phyloP scores from a whole-genome alignment of 2,888 invertebrate genomes.

The Brachyopa scutellaris region DNA sequence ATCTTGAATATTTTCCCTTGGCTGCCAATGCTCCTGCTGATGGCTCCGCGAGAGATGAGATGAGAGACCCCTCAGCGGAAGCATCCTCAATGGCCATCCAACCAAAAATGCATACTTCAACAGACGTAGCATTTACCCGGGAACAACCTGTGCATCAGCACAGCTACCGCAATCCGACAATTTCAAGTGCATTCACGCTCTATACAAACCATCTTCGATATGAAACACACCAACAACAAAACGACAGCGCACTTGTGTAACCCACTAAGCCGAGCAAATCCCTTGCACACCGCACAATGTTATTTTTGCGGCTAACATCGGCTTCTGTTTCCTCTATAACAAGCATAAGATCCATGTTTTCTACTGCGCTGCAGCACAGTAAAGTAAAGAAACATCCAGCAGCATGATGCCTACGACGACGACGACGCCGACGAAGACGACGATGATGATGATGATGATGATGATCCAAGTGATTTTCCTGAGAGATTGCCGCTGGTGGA shows the following conservation, averaged over 20 bases:
- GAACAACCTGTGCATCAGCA: conserved; percentile 57
- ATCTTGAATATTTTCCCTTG: conserved; percentile 54
- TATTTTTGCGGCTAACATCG: conserved; percentile 66
- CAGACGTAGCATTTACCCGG: conserved; percentile 31
- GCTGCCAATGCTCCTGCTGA: conserved; percentile 30
- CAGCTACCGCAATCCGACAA: conserved; percentile 52
- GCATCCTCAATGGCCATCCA: conserved; percentile 43
- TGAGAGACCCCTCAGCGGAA: conserved; percentile 41
- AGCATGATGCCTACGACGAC: conserved; percentile 6
- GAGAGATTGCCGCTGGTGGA: conserved; percentile 68
- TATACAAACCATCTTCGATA: conserved; percentile 15
- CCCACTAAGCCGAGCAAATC: conserved; percentile 71
- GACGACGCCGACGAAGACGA: conserved; percentile 20
- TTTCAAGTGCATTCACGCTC: conserved; percentile 62
- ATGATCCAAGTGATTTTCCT: conserved; percentile 72
- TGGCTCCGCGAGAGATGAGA: conserved; percentile 34
- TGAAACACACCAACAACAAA: conserved; percentile 12
- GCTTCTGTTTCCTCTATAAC: conserved; percentile 71
- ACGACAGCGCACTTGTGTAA: conserved; percentile 62
- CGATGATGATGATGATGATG: conserved; percentile 47
- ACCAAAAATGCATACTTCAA: conserved; percentile 26
- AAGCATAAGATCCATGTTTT: conserved; percentile 69
- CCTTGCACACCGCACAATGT: conserved; percentile 68
- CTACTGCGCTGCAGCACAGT: conserved; percentile 40
- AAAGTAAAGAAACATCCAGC: conserved; percentile 39